Evolutionary conservation across 2,797 vertebrate species (phyloP).

Genomic region (Myotis myotis): DNA sequence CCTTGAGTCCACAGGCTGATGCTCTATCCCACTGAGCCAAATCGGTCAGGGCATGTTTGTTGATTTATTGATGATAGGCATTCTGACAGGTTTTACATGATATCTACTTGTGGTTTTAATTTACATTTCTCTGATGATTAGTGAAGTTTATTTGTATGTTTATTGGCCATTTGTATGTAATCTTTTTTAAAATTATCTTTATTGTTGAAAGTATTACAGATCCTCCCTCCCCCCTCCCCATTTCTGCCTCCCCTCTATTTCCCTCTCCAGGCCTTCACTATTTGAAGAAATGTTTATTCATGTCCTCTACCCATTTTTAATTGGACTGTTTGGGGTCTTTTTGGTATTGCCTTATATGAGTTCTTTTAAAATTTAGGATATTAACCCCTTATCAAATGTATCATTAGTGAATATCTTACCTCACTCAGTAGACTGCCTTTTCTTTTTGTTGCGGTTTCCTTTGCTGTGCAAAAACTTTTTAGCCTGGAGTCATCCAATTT

Average conservation of each 20-base stretch:
- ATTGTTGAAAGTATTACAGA: too few relatives aligned
- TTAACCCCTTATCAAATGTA: background rate
- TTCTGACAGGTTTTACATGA: background rate
- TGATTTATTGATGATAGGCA: background rate
- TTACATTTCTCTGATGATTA: background rate
- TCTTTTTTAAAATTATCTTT: background rate
- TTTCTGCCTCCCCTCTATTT: too few relatives aligned
- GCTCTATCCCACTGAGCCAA: too few relatives aligned
- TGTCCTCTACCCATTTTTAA: background rate
- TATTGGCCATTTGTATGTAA: background rate
- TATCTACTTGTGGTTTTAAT: background rate
- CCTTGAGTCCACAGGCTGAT: too few relatives aligned
- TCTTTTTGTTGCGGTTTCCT: background rate
- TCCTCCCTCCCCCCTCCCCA: fast-evolving
- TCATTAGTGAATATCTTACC: background rate
- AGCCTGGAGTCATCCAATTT: background rate
- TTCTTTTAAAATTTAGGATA: background rate
- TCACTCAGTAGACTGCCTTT: background rate
- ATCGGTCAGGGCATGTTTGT: too few relatives aligned
- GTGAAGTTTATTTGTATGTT: background rate
- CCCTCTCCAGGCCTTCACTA: too few relatives aligned
- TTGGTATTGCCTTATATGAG: background rate
- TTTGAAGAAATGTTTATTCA: background rate
- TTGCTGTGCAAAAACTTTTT: background rate
- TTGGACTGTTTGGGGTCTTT: background rate